phyloP scores from a whole-genome alignment of 92 coral and sea anemone species.

The Porites rus region DNA sequence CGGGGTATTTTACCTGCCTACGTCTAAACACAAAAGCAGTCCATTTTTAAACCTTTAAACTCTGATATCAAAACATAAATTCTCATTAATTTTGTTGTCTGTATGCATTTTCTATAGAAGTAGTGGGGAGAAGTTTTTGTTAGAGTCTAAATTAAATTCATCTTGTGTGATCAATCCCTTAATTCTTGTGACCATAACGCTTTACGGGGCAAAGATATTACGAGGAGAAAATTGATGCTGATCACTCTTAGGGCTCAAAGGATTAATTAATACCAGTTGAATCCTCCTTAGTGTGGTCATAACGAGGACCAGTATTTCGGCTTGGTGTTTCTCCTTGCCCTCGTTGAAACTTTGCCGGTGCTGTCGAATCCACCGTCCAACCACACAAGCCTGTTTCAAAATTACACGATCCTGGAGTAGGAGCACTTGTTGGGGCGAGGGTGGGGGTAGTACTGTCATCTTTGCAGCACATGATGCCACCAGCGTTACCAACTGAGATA shows the following conservation, averaged over 20 bases:
- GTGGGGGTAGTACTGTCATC: constrained; percentile 79
- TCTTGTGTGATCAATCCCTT: no score
- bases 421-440: constrained; percentile 68
- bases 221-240: no score
- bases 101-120: no score
- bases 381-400: constrained; percentile 79
- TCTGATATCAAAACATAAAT: no score
- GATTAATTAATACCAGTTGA: constrained; percentile 59
- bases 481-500: constrained; percentile 61
- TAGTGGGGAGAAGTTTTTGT: no score
- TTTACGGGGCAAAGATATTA: no score
- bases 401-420: constrained; percentile 89
- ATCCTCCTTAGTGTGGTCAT: constrained; percentile 88
- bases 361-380: constrained; percentile 65
- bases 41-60: no score
- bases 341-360: constrained; percentile 45
- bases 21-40: no score
- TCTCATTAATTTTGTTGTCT: no score
- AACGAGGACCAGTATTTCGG: constrained; percentile 91
- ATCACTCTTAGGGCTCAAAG: not conserved
- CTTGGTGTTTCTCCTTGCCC: constrained; percentile 82
- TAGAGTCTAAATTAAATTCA: no score
- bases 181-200: no score
- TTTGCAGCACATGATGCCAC: constrained; percentile 91
- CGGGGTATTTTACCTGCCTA: no score